Evolutionary conservation across 1,140 invertebrate genomes (phyloP).

Genomic region (Bombus waltoni): DNA sequence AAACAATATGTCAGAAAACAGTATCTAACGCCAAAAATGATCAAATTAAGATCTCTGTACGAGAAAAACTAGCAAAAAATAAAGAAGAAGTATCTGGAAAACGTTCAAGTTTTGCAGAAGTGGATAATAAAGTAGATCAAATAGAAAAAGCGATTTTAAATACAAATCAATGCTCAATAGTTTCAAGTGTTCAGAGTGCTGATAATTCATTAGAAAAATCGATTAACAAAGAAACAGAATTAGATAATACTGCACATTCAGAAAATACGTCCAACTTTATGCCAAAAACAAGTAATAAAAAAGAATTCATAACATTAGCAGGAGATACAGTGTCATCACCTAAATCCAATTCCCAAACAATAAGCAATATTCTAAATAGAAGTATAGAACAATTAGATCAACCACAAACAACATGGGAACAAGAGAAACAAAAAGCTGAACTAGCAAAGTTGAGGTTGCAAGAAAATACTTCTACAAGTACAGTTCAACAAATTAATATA

Average conservation of each 20-base stretch:
- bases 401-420: conserved; percentile 78
- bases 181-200: conserved; percentile 34
- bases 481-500: conserved; percentile 50
- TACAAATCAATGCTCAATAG: conserved; percentile 37
- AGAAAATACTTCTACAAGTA: conserved; percentile 60
- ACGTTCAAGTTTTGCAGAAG: conserved; percentile 71
- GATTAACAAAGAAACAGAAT: conserved; percentile 19
- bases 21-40: conserved; percentile 76
- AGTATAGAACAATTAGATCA: conserved; percentile 61
- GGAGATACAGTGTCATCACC: conserved; percentile 20
- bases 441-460: conserved; percentile 72
- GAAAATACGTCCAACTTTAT: conserved; percentile 17
- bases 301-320: conserved; percentile 37
- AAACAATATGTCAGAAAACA: conserved; percentile 72
- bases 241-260: background rate
- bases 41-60: conserved; percentile 74
- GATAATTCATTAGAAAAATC: conserved; percentile 30
- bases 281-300: conserved; percentile 15
- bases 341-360: conserved; percentile 36
- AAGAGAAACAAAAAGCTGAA: conserved; percentile 79
- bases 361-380: conserved; percentile 47
- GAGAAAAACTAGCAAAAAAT: conserved; percentile 72
- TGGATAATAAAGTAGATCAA: conserved; percentile 66
- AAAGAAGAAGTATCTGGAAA: conserved; percentile 74
- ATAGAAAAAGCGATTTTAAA: conserved; percentile 54